These are phyloP conservation scores for Nothoprocta perdicaria DNA, from an alignment of 2,113 vertebrate genomes.

Conservation along the genomic window DNA sequence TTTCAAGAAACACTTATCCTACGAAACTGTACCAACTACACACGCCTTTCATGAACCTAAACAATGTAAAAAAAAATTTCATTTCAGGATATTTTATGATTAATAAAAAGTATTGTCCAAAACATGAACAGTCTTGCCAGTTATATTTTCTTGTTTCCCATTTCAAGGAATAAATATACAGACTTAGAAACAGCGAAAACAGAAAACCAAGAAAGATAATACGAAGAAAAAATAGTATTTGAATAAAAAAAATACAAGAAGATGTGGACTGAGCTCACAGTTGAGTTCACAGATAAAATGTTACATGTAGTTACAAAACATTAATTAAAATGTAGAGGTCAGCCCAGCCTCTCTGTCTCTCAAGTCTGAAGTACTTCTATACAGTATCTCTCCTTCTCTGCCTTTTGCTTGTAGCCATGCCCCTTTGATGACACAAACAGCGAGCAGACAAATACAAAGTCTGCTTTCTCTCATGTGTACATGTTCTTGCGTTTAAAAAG, in stretches of 20 bases:
- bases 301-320: not conserved
- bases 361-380: not conserved
- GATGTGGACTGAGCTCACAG: not conserved
- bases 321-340: not conserved
- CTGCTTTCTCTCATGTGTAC: not conserved
- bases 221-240: not conserved
- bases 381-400: not conserved
- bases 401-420: not conserved
- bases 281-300: not conserved
- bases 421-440: not conserved
- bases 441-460: conserved; percentile 26
- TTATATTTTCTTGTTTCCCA: not conserved
- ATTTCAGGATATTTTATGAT: not conserved
- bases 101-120: not conserved
- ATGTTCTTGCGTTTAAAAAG: not conserved
- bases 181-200: not conserved
- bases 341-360: not conserved
- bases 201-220: not conserved
- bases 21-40: not conserved
- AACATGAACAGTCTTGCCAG: not conserved
- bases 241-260: not conserved
- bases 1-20: not conserved
- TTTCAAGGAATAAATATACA: not conserved
- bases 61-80: not conserved
- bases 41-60: not conserved